Conservation (phyloP, 2,888 invertebrate species). For the Phaedon cochleariae region DNA sequence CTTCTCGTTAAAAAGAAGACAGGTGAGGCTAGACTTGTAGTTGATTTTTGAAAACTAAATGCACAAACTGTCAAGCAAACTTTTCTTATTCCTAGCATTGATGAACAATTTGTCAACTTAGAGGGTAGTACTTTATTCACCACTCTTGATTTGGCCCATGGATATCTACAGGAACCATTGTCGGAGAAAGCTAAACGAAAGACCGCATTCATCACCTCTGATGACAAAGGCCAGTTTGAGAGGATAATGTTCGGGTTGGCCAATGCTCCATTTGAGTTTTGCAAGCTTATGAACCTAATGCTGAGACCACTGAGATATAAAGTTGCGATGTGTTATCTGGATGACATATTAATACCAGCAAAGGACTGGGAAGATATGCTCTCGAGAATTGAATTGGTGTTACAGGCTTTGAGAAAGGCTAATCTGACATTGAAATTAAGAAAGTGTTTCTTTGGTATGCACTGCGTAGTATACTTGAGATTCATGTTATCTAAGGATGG, state of each 20-base stretch:
- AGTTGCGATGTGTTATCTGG: too few species aligned
- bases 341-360: too few species aligned
- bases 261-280: slow-evolving; percentile 23
- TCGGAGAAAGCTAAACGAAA: not conserved
- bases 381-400: too few species aligned
- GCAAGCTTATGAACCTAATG: not conserved
- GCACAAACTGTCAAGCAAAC: not conserved
- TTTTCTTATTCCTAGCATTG: not conserved
- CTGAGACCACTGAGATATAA: too few species aligned
- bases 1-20: not conserved
- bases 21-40: not conserved
- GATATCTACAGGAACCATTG: not conserved
- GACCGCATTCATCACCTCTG: slow-evolving; percentile 25
- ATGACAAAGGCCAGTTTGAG: slow-evolving; percentile 18
- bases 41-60: not conserved
- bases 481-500: too few species aligned
- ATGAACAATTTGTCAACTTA: not conserved
- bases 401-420: too few species aligned
- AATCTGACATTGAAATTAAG: too few species aligned
- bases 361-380: too few species aligned
- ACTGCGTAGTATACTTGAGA: too few species aligned
- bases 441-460: too few species aligned
- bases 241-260: slow-evolving; percentile 30
- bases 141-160: not conserved
- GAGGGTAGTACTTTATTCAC: not conserved